Evolutionary conservation across 92 coral and sea anemone species (phyloP).

Genomic region (Porites rus): DNA sequence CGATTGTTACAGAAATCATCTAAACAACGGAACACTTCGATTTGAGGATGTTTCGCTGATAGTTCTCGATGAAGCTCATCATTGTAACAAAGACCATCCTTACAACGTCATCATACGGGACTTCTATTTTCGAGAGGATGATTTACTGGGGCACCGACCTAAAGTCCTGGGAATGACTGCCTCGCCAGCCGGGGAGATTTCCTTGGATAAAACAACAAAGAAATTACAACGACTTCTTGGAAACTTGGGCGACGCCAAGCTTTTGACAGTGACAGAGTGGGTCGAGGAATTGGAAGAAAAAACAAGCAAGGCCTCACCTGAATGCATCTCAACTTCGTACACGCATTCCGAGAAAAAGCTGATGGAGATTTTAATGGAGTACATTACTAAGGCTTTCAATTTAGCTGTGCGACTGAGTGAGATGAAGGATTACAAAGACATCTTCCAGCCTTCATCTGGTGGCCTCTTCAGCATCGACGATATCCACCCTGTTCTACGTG

Average conservation of each 20-base stretch:
- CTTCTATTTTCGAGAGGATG: conserved; percentile 77
- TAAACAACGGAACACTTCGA: conserved; percentile 91
- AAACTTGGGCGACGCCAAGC: conserved; percentile 82
- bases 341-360: conserved; percentile 67
- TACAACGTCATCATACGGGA: conserved; percentile 92
- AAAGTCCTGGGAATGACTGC: conserved; percentile 88
- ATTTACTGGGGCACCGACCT: conserved; percentile 67
- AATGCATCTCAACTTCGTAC: conserved; percentile 71
- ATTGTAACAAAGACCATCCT: conserved; percentile 92
- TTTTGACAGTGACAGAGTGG: conserved; percentile 69
- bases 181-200: conserved; percentile 90
- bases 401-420: conserved; percentile 88
- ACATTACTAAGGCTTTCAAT: conserved; percentile 88
- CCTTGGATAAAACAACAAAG: conserved; percentile 83
- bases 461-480: conserved; percentile 79
- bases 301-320: conserved; percentile 72
- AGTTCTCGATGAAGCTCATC: conserved; percentile 90
- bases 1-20: conserved; percentile 88
- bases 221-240: conserved; percentile 74
- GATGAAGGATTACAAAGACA: conserved; percentile 93
- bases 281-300: conserved; percentile 71
- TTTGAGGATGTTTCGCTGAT: conserved; percentile 87
- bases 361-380: conserved; percentile 64
- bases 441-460: conserved; percentile 89
- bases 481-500: conserved; percentile 78